Conservation (phyloP, 2,797 vertebrate genomes). For the Sarcoramphus papa region DNA sequence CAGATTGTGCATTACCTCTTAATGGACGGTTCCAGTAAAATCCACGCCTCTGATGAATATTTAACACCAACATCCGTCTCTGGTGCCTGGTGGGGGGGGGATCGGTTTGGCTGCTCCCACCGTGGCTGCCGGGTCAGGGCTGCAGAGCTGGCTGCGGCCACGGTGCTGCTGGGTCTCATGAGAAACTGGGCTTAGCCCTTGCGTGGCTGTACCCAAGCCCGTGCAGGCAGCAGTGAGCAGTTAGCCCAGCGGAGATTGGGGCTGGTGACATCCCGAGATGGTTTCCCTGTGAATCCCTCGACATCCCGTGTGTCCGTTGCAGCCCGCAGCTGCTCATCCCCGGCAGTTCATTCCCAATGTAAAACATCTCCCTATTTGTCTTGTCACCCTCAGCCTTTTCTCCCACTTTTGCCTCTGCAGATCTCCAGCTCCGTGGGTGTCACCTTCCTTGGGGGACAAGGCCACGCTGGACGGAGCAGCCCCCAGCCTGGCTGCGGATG, state of each 20-base stretch:
- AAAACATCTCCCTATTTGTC: neutral
- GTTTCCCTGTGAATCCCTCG: neutral
- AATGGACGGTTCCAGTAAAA: neutral
- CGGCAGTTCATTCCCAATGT: neutral
- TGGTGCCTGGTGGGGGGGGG: neutral
- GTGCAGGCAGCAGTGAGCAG: neutral
- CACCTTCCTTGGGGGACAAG: fast-evolving
- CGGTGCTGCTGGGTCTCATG: fast-evolving
- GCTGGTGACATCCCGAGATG: neutral
- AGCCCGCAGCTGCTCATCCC: fast-evolving
- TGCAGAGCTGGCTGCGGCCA: too few relatives aligned
- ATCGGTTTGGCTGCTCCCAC: neutral
- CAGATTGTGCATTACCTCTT: neutral
- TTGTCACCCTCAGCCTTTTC: neutral
- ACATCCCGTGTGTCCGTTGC: fast-evolving
- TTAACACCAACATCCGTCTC: constrained; percentile 4
- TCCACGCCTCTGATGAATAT: neutral
- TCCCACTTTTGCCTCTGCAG: neutral
- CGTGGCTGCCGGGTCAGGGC: neutral
- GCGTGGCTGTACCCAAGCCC: neutral
- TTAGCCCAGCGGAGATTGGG: fast-evolving
- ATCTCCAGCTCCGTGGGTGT: fast-evolving
- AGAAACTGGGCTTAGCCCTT: neutral
- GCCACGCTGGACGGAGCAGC: neutral
- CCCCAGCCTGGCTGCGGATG: neutral